These are phyloP conservation scores for Papilio polytes DNA, from an alignment of 1,140 invertebrate species.

Conservation along the genomic window DNA sequence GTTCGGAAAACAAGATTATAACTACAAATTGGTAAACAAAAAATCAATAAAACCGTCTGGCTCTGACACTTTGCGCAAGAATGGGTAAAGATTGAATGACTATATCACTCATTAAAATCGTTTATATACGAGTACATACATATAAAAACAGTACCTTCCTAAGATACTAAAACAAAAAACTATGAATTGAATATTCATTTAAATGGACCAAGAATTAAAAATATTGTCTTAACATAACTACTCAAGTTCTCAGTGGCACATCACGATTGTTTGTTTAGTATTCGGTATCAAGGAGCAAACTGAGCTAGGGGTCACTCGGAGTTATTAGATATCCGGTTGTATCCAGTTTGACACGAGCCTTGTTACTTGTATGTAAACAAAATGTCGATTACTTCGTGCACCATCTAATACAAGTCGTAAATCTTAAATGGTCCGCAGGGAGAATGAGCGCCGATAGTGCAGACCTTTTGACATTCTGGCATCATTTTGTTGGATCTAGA, in stretches of 20 bases:
- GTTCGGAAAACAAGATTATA: no score
- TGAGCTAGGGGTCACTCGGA: conserved; percentile 50
- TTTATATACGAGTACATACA: no score
- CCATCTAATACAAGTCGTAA: conserved; percentile 23
- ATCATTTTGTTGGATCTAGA: conserved; percentile 36
- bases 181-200: no score
- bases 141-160: no score
- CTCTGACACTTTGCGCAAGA: no score
- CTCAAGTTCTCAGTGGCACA: neutral
- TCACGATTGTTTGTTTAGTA: conserved; percentile 20
- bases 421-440: conserved; percentile 27
- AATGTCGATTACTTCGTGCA: conserved; percentile 30
- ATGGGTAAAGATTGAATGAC: no score
- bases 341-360: conserved; percentile 61
- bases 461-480: conserved; percentile 36
- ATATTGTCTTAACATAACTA: neutral
- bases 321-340: conserved; percentile 45
- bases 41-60: no score
- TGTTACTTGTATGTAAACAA: conserved; percentile 41
- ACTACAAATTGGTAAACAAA: no score
- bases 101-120: no score
- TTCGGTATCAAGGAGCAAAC: neutral
- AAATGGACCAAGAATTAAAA: no score
- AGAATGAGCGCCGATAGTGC: conserved; percentile 18
- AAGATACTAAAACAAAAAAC: no score